A percentile compares a stretch with the other conserved stretches of the same genome.
phyloP scores from a whole-genome alignment of 1,140 invertebrate genomes.

The Pseudomyrmex concolor region DNA sequence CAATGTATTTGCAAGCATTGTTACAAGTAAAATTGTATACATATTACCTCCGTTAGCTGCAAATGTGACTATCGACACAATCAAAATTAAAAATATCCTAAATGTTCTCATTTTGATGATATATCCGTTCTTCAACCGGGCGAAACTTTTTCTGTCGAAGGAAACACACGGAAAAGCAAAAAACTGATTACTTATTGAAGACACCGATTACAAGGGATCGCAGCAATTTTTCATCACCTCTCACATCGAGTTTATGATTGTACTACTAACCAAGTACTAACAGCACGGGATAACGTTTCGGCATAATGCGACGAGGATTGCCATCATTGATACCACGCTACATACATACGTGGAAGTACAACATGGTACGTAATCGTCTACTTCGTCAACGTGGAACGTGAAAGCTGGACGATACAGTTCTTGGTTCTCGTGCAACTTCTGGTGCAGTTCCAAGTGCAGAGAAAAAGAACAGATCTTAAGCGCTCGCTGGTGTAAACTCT shows the following conservation, averaged over 20 bases:
- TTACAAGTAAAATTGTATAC: background rate
- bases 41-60: conserved; percentile 86
- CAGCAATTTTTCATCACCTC: no score
- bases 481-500: no score
- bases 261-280: no score
- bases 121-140: background rate
- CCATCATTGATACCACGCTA: conserved; percentile 7
- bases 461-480: no score
- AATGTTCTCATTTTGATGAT: conserved; percentile 85
- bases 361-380: conserved; percentile 67
- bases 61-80: conserved; percentile 86
- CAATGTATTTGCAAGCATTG: background rate
- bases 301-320: conserved; percentile 54
- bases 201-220: no score
- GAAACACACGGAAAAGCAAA: background rate
- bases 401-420: background rate
- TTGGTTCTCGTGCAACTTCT: no score
- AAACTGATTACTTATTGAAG: no score
- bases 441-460: no score
- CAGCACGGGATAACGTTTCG: background rate
- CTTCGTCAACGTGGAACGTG: conserved; percentile 76
- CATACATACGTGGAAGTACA: conserved; percentile 73
- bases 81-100: conserved; percentile 85
- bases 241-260: no score
- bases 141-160: conserved; percentile 45